phyloP scores from a whole-genome alignment of 2,113 vertebrate species.

The Hemiprocne comata region DNA sequence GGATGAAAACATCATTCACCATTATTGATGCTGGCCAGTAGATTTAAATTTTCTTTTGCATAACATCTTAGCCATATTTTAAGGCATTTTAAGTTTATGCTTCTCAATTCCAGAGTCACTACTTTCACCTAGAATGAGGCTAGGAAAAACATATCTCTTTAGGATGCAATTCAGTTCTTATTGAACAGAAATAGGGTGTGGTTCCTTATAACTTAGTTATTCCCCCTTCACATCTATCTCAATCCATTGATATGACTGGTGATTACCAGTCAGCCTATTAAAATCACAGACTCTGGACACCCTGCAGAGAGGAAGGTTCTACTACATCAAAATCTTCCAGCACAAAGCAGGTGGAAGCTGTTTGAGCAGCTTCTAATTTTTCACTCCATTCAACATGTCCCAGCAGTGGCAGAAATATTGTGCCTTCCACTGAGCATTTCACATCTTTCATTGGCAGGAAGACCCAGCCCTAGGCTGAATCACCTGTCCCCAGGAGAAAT shows the following conservation, averaged over 20 bases:
- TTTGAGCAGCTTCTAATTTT: constrained; percentile 43
- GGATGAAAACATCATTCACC: neutral
- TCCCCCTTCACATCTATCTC: neutral
- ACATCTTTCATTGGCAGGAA: neutral
- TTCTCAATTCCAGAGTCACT: neutral
- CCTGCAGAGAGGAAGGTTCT: neutral
- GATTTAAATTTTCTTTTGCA: neutral
- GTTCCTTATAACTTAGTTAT: neutral
- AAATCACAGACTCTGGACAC: neutral
- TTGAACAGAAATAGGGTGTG: neutral
- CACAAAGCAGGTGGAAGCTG: neutral
- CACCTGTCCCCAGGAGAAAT: neutral
- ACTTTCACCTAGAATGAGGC: neutral
- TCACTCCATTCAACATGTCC: constrained; percentile 39
- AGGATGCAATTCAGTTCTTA: neutral
- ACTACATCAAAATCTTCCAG: neutral
- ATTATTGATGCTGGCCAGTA: neutral
- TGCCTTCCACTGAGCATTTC: neutral
- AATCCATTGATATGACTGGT: neutral
- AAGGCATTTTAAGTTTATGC: neutral
- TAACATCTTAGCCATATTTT: neutral
- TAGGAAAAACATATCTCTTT: neutral
- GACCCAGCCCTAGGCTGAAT: neutral
- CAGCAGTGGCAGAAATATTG: neutral
- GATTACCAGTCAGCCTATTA: neutral